A percentile compares a stretch with the other conserved stretches of the same genome.
Conservation (phyloP, 2,113 vertebrate genomes). For the Syngnathus scovelli region DNA sequence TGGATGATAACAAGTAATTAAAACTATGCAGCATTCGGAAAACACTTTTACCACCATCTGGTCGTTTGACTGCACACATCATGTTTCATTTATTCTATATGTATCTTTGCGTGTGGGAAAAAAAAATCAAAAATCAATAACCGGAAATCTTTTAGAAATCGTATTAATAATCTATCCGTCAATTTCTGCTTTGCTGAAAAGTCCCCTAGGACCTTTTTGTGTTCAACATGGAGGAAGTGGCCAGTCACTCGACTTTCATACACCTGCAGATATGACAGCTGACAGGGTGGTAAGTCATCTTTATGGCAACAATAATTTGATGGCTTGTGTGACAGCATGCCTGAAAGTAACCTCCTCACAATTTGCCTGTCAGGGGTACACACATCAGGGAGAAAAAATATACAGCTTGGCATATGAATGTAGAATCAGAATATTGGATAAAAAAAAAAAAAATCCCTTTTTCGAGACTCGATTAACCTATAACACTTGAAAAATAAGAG, state of each 20-base stretch:
- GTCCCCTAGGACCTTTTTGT: slow-evolving; percentile 11
- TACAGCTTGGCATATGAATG: slow-evolving; percentile 43
- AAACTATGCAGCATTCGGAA: neutral
- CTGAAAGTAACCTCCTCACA: slow-evolving; percentile 26
- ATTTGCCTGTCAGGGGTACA: slow-evolving; percentile 38
- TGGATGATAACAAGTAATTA: slow-evolving; percentile 12
- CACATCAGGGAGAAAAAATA: slow-evolving; percentile 31
- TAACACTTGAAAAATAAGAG: too few species aligned
- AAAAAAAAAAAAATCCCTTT: too few species aligned
- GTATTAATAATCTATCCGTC: neutral
- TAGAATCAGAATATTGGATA: slow-evolving; percentile 51
- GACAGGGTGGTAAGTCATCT: neutral
- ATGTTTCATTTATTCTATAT: neutral
- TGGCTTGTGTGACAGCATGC: slow-evolving; percentile 39
- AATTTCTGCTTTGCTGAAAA: slow-evolving; percentile 6
- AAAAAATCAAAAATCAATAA: neutral
- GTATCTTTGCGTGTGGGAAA: neutral
- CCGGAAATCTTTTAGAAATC: neutral
- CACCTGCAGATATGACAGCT: slow-evolving; percentile 7
- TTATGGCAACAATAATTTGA: slow-evolving; percentile 28
- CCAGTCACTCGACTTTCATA: slow-evolving; percentile 17
- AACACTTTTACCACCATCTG: too few species aligned
- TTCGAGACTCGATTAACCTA: too few species aligned
- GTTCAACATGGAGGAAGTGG: slow-evolving; percentile 10
- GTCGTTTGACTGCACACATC: neutral